These are phyloP conservation scores for Momotus momota DNA, from an alignment of 2,797 vertebrate genomes.

Conservation along the genomic window DNA sequence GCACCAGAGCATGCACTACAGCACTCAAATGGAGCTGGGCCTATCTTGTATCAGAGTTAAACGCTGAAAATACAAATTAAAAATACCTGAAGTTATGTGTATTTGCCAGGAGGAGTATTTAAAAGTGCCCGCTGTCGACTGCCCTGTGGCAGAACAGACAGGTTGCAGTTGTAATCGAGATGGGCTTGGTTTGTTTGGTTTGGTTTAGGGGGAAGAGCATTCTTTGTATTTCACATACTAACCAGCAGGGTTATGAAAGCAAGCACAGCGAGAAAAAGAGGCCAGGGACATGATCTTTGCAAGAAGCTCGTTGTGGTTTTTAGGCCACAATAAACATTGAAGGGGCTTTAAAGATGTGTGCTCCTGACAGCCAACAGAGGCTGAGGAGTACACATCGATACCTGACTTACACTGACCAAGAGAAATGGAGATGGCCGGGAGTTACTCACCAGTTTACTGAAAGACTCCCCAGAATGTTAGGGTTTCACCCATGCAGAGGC, in stretches of 20 bases:
- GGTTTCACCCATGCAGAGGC: background rate
- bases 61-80: background rate
- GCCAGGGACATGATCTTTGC: background rate
- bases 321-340: background rate
- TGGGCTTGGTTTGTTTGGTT: background rate
- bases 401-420: background rate
- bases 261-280: background rate
- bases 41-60: background rate
- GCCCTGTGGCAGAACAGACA: background rate
- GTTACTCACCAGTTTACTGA: background rate
- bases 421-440: background rate
- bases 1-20: conserved; percentile 20
- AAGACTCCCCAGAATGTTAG: background rate
- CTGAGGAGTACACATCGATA: background rate
- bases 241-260: background rate
- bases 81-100: background rate
- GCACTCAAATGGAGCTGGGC: background rate
- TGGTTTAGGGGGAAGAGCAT: background rate
- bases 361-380: background rate
- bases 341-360: background rate
- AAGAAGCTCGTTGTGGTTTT: background rate
- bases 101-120: background rate
- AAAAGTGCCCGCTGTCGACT: background rate
- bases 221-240: background rate
- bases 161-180: background rate